A percentile compares a stretch with the other conserved stretches of the same genome.
These are phyloP conservation scores for Sparidentex hasta DNA, from an alignment of 2,797 vertebrate species.

Conservation along the genomic window DNA sequence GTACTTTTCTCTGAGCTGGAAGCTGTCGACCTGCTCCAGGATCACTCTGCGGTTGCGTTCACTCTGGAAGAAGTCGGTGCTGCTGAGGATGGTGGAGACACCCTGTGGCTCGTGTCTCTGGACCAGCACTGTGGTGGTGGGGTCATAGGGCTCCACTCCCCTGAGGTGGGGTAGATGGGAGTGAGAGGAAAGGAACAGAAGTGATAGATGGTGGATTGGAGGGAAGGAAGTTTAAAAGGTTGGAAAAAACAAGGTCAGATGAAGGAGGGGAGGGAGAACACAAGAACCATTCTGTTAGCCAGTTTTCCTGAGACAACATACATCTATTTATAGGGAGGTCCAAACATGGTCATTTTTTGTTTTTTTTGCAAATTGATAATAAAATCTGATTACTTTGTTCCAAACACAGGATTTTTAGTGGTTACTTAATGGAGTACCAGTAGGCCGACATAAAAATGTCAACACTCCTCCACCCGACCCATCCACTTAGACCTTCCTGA, in stretches of 20 bases:
- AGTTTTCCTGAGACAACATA: neutral
- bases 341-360: neutral
- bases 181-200: neutral
- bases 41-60: conserved; percentile 91
- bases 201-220: neutral
- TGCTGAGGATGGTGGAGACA: conserved; percentile 91
- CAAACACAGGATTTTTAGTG: neutral
- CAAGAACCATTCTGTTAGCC: neutral
- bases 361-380: neutral
- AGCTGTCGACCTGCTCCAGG: conserved; percentile 93
- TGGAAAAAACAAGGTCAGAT: neutral
- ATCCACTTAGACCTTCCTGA: neutral
- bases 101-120: conserved; percentile 95
- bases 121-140: conserved; percentile 91
- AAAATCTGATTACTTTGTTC: neutral
- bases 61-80: conserved; percentile 97
- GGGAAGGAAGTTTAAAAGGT: neutral
- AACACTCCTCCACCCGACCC: neutral
- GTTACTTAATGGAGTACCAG: conserved; percentile 6
- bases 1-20: conserved; percentile 97
- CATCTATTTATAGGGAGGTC: neutral
- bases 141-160: conserved; percentile 94
- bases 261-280: neutral
- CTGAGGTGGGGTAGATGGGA: conserved; percentile 67
- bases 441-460: conserved; percentile 3